These are phyloP conservation scores for Centrocercus urophasianus DNA, from an alignment of 2,113 vertebrate genomes.

Conservation along the genomic window DNA sequence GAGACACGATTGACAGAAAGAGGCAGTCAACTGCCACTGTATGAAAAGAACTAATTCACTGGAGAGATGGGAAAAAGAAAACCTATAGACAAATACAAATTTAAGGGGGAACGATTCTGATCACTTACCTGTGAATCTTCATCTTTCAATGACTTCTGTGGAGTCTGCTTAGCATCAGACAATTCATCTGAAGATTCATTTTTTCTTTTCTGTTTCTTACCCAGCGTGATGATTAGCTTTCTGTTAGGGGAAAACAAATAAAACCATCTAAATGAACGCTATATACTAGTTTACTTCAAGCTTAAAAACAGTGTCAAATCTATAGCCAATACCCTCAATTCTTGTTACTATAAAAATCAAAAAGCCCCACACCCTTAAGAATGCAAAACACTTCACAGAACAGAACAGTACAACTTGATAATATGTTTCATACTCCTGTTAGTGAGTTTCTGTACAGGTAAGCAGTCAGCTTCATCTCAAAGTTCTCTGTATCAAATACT, in stretches of 20 bases:
- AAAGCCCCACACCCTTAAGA: neutral
- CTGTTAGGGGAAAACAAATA: conserved; percentile 72
- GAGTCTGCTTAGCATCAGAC: conserved; percentile 88
- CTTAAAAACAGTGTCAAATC: neutral
- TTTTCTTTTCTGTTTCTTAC: conserved; percentile 97
- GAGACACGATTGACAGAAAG: neutral
- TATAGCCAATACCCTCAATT: neutral
- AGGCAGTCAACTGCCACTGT: neutral
- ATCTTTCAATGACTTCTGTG: conserved; percentile 84
- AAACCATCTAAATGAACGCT: neutral
- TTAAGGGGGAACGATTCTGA: neutral
- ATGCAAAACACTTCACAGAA: neutral
- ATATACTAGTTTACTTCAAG: neutral
- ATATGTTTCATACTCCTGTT: neutral
- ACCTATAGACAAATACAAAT: neutral
- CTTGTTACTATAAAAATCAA: neutral
- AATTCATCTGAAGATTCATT: conserved; percentile 93
- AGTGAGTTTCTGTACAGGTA: neutral
- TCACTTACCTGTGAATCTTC: conserved; percentile 87
- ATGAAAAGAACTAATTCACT: neutral
- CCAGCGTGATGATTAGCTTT: conserved; percentile 96
- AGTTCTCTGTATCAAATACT: neutral
- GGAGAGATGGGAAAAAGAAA: neutral
- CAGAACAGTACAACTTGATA: neutral
- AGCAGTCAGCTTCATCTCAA: neutral